Evolutionary conservation across 2,797 vertebrate species (phyloP).

Genomic region (Tokudaia tokunoshimensis): DNA sequence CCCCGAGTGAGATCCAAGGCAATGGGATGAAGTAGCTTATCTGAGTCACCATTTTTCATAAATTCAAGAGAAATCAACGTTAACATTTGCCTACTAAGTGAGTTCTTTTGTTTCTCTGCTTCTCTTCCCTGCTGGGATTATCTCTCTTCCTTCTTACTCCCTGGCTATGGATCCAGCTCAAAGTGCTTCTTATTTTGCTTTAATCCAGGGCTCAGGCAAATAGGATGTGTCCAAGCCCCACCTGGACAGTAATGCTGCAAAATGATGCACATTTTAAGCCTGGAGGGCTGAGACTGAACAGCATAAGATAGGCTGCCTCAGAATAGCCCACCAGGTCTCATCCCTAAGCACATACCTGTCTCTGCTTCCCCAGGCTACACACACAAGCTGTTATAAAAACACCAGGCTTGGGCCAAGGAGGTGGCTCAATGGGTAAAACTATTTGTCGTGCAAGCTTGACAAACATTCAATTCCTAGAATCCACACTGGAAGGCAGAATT

Average conservation of each 20-base stretch:
- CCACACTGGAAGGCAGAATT: background rate
- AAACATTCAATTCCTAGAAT: background rate
- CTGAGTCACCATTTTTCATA: conserved; percentile 16
- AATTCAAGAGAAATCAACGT: background rate
- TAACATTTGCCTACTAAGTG: background rate
- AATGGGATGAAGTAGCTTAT: background rate
- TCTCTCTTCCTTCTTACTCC: background rate
- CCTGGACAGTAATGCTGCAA: conserved; percentile 43
- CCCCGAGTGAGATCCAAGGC: background rate
- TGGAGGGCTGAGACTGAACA: conserved; percentile 28
- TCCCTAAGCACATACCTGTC: background rate
- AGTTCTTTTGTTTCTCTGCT: conserved; percentile 14
- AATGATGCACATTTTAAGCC: conserved; percentile 65
- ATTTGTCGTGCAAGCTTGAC: background rate
- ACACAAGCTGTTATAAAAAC: background rate
- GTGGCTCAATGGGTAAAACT: background rate
- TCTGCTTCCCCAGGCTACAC: background rate
- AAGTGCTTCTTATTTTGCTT: conserved; percentile 67
- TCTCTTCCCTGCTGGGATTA: conserved; percentile 22
- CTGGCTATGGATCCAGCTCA: background rate
- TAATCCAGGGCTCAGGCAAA: conserved; percentile 76
- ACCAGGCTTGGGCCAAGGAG: background rate
- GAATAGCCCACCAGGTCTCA: background rate
- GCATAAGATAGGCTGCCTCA: background rate
- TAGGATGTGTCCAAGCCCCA: conserved; percentile 53